Evolutionary conservation across 1,140 invertebrate genomes (phyloP).

Genomic region (Aricia agestis): DNA sequence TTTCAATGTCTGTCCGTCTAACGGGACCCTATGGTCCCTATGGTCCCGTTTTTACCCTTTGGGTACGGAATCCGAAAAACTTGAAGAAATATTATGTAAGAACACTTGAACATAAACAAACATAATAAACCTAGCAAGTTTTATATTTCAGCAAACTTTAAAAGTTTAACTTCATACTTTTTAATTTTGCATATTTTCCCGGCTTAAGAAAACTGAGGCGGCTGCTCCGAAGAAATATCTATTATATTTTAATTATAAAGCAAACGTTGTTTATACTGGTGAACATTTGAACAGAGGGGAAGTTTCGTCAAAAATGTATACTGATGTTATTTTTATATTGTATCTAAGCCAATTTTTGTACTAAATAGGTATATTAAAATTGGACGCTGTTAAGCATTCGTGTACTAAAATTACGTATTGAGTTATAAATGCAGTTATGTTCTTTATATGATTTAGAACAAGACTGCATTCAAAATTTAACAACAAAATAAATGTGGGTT

Average conservation of each 20-base stretch:
- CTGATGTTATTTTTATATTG: no score
- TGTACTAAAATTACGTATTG: no score
- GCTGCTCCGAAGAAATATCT: background rate
- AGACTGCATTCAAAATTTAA: no score
- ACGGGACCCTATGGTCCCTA: no score
- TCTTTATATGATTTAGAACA: no score
- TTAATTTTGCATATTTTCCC: constrained; percentile 7
- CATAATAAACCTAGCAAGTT: constrained; percentile 5
- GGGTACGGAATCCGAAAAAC: background rate
- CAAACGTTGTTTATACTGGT: background rate
- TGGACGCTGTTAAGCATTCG: no score
- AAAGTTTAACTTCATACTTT: background rate
- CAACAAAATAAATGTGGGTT: no score
- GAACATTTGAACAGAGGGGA: background rate
- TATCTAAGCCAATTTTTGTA: no score
- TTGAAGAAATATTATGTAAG: background rate
- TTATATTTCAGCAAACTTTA: background rate
- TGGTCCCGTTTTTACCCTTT: no score
- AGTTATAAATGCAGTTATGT: no score
- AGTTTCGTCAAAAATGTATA: background rate
- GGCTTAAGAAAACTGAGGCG: constrained; percentile 7
- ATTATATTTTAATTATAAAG: background rate
- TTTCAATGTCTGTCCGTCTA: no score
- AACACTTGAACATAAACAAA: constrained; percentile 3
- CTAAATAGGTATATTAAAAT: no score